These are phyloP conservation scores for Chrysodeixis includens DNA, from an alignment of 2,888 invertebrate species.

Conservation along the genomic window DNA sequence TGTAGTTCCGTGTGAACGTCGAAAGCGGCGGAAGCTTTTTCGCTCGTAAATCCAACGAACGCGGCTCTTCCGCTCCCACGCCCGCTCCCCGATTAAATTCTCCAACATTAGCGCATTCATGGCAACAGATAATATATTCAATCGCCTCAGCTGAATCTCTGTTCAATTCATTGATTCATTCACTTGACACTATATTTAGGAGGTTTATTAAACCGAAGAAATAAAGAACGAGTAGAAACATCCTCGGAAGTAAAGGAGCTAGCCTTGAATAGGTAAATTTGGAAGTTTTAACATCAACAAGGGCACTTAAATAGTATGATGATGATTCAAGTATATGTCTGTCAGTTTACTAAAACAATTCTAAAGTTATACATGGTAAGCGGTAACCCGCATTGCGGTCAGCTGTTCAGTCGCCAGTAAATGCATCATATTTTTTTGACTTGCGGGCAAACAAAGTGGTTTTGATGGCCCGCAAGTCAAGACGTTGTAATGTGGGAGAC, in stretches of 20 bases:
- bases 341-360: constrained; percentile 3
- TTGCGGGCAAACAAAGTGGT: background rate
- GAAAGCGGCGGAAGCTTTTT: constrained; percentile 76
- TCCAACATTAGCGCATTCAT: constrained; percentile 78
- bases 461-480: background rate
- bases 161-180: constrained; percentile 69
- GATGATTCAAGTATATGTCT: too few species aligned
- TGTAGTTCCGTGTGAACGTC: constrained; percentile 61
- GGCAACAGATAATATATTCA: constrained; percentile 77
- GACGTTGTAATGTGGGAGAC: background rate
- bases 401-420: constrained; percentile 1
- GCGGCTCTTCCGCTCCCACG: constrained; percentile 69
- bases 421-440: background rate
- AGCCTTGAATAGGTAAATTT: too few species aligned
- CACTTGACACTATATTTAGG: constrained; percentile 50
- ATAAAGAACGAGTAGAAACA: too few species aligned
- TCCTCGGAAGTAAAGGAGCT: too few species aligned
- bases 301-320: too few species aligned
- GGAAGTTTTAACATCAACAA: too few species aligned
- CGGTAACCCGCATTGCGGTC: constrained; percentile 2
- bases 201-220: constrained; percentile 29
- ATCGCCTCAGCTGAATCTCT: constrained; percentile 68
- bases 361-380: background rate
- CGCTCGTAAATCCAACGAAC: constrained; percentile 77
- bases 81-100: constrained; percentile 76